A percentile compares a stretch with the other conserved stretches of the same genome.
These are phyloP conservation scores for Anhinga anhinga DNA, from an alignment of 2,113 vertebrate genomes.

Conservation along the genomic window DNA sequence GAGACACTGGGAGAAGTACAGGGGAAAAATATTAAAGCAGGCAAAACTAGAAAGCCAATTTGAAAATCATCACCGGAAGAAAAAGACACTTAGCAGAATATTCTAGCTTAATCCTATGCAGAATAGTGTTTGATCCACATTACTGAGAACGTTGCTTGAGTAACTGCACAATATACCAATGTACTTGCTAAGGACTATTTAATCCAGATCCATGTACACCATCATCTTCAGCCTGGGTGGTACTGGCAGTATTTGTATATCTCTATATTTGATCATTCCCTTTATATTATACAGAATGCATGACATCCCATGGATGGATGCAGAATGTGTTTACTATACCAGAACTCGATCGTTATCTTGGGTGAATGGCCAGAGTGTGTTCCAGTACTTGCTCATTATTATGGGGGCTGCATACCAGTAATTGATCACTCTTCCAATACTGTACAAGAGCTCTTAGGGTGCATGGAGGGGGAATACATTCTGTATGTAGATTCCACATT, in stretches of 20 bases:
- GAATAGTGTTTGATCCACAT: background rate
- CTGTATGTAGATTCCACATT: slow-evolving; percentile 45
- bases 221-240: slow-evolving; percentile 43
- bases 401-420: slow-evolving; percentile 3
- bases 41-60: background rate
- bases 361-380: slow-evolving; percentile 11
- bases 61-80: background rate
- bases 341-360: slow-evolving; percentile 49
- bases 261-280: slow-evolving; percentile 23
- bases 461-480: background rate
- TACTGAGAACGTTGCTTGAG: background rate
- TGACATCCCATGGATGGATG: slow-evolving; percentile 35
- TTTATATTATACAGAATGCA: slow-evolving; percentile 44
- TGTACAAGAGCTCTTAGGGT: background rate
- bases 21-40: background rate
- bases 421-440: slow-evolving; percentile 55
- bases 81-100: background rate
- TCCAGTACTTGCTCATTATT: slow-evolving; percentile 42
- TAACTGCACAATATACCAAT: background rate
- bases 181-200: background rate
- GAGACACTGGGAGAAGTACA: background rate
- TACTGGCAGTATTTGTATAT: slow-evolving; percentile 49
- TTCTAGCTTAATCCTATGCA: background rate
- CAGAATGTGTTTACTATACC: slow-evolving; percentile 41
- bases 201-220: background rate